Conservation (phyloP, 2,888 invertebrate species). For the Ormyrus rosae region DNA sequence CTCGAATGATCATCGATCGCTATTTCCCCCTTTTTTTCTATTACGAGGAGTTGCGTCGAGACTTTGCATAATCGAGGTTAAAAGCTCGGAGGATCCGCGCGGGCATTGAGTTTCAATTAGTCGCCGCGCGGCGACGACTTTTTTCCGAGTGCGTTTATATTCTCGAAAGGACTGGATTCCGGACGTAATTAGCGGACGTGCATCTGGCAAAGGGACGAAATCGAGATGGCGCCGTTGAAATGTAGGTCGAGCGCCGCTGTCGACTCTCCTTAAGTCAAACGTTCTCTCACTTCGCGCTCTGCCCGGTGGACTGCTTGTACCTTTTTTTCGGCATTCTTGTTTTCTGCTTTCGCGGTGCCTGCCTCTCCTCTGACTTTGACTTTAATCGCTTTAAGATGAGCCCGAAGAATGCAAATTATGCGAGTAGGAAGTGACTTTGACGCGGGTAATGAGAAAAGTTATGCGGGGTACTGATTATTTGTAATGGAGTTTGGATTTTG, state of each 20-base stretch:
- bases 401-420: too few species aligned
- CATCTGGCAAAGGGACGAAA: conserved; percentile 41
- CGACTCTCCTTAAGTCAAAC: conserved; percentile 37
- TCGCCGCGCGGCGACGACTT: background rate
- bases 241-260: conserved; percentile 50
- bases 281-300: background rate
- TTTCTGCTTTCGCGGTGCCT: background rate
- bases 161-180: conserved; percentile 20
- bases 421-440: too few species aligned
- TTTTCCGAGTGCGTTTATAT: too few species aligned
- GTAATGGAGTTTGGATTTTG: too few species aligned
- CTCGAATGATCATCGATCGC: too few species aligned
- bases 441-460: too few species aligned
- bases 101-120: too few species aligned
- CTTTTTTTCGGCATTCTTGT: background rate
- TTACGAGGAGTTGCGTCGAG: too few species aligned
- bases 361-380: background rate
- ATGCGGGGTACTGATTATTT: too few species aligned
- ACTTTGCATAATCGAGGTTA: too few species aligned
- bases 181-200: conserved; percentile 38
- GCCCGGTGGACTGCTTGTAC: background rate
- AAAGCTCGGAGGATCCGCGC: too few species aligned
- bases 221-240: conserved; percentile 41
- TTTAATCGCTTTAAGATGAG: background rate
- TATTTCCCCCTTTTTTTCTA: too few species aligned